These are phyloP conservation scores for Embidobia sp. DNA, from an alignment of 2,888 invertebrate genomes.

Conservation along the genomic window DNA sequence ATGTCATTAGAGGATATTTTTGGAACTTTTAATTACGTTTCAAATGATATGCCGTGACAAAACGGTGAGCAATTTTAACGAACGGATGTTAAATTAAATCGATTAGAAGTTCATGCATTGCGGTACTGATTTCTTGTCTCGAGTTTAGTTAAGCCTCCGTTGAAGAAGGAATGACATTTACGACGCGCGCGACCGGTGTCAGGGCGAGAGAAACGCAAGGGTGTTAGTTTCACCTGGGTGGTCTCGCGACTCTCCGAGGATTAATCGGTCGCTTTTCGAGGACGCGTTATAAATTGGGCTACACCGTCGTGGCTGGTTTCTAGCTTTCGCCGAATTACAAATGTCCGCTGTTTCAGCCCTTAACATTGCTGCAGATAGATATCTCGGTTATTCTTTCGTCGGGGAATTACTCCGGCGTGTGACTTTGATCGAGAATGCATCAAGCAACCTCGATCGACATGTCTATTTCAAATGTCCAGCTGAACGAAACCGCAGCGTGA, in stretches of 20 bases:
- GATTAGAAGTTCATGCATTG: conserved; percentile 53
- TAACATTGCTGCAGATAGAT: conserved; percentile 78
- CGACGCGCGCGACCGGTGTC: conserved; percentile 75
- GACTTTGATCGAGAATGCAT: conserved; percentile 75
- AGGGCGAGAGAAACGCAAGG: conserved; percentile 73
- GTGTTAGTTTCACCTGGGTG: conserved; percentile 80
- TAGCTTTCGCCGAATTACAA: conserved; percentile 78
- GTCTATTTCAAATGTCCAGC: too few relatives aligned
- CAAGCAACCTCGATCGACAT: conserved; percentile 45
- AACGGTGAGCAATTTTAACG: too few relatives aligned
- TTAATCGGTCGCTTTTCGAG: conserved; percentile 79
- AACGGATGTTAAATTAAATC: too few relatives aligned
- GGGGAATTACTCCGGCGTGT: conserved; percentile 69
- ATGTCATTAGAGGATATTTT: too few relatives aligned
- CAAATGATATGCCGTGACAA: too few relatives aligned
- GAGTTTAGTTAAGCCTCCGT: conserved; percentile 70
- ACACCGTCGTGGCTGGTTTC: conserved; percentile 67
- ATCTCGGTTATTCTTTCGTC: conserved; percentile 71
- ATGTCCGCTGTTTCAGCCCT: conserved; percentile 76
- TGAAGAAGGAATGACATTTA: conserved; percentile 75
- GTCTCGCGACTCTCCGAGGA: conserved; percentile 78
- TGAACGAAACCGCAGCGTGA: too few relatives aligned
- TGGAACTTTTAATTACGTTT: too few relatives aligned
- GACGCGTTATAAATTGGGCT: conserved; percentile 80
- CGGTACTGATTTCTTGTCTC: conserved; percentile 49